Evolutionary conservation across 2,888 invertebrate species (phyloP), one percentile per base, ranked within the genome.

Genomic region (Cephus rjabovi): DNA sequence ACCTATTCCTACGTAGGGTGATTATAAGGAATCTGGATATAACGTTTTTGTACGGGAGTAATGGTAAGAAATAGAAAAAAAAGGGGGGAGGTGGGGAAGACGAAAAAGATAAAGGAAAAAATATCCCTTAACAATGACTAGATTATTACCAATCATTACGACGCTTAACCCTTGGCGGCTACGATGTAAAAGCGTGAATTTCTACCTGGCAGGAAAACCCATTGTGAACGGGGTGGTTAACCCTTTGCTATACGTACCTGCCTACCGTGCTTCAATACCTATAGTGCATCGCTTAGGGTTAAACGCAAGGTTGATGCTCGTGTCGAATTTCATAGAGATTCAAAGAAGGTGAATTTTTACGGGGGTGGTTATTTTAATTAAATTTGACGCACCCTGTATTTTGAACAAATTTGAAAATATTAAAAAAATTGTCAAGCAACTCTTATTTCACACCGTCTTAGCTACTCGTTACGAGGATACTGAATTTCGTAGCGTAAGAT

Each of bases 111-210:
- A 70, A 70, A 30, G 31, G 70, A 31, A 31, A 31, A 31, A 12
- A 15, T 33, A 31, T 30, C 70, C 30, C 4, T 33, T 76, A 77
- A 87, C 85, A 86, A 84, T 86, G 80, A 75, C 56, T 40, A 85
- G 82, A 89, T 89, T 87, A 88, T 87, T 85, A 81, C 82, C 82
- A 83, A 87, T 88, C 83, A 88, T 88, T 85, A 84, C 83, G 81
- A 86, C 80, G 84, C 84, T 87, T 85, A 87, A 87, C 83, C 85
- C 84, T 86, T 86, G 82, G 81, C 75, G 77, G n/a, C 79, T 80
- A 34, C 71, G 23, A 82, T 68, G 83, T 82, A 76, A 81, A 86
- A 86, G 86, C 83, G 78, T 81, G 80, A 85, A 81, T 79, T 78
- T 82, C 82, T 86, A 87, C 87, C 87, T 87, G 85, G 75, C 79